Evolutionary conservation across 2,797 vertebrate genomes (phyloP), one percentile per base, ranked within the genome.

Genomic region (Gymnoscopelus microlampas): DNA sequence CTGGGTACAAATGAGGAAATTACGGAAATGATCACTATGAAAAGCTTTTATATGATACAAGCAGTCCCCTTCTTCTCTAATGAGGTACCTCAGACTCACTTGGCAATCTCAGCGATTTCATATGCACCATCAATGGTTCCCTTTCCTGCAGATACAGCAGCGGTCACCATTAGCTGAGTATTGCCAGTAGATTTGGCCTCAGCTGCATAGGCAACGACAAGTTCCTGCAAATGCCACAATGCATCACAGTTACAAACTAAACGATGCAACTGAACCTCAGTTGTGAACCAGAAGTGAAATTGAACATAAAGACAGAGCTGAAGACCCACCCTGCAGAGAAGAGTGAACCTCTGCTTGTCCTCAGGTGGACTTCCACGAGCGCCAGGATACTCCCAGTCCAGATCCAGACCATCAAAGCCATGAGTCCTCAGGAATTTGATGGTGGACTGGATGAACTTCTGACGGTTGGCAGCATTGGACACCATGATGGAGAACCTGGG

Each of bases 301-400:
- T 8, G 2, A 26, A 15, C 3, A 23, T 35, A 29, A 15, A n/a
- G 29, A 51, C 10, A 4, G 2, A 2, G 14, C 54, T 29, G 26
- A 29, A 29, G 26, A 29, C 26, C 26, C 60, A 29, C 95, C 84
- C 90, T 83, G 81, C 92, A 92, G 47, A 96, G 87, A 58, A 91
- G 70, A 63, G 92, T 91, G 77, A 94, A 96, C 73, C 77, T 91
- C 68, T 86, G 71, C 65, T 95, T 93, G 81, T 96, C 95, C 55
- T 70, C 62, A 5, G 53, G 71, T 2, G 92, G 94, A 53, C 94
- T 96, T 70, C 94, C 95, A 79, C 93, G 88, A 19, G 93, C 60
- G 35, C 93, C 94, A 15, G 95, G 95, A 62, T 95, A 94, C 77
- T 96, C 89, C 94, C 95, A 96, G 82, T 95, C 95, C 77, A 96